Base-by-base conservation (phyloP, 2,888 invertebrate species). In the Frankliniella intonsa region DNA sequence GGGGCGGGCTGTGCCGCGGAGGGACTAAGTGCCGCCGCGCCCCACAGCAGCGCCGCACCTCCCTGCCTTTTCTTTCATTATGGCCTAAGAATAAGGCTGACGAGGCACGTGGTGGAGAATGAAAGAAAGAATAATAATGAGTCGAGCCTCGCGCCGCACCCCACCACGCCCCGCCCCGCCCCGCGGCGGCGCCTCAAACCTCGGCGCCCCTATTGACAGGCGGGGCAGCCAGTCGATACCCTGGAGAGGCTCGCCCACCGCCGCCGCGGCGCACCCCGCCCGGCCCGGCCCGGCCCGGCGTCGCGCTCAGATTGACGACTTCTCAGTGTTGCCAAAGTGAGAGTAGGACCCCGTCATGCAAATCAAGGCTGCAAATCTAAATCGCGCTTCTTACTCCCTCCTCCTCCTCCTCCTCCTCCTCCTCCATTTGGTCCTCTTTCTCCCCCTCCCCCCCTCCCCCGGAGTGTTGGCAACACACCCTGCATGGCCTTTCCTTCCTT, bases 41-140 rank as follows among this genome's bases (percentile, higher is more conserved):
- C 19, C 62, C n/a, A 14, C 62, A 7, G 62, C 62, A 0, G 62
- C 14, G 62, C n/a, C 14, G 62, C 17, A n/a, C 62, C 62, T 62
- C n/a, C n/a, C n/a, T 62, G 62, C 62, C 62, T 25, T 10, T 76
- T 25, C 69, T 25, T 76, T 76, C 69, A 76, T 76, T 76, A 76
- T 76, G 69, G 25, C 69, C 25, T 11, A 76, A 76, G 69, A 76
- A 22, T 62, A 62, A 2, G 69, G 69, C 69, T 76, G 25, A 25
- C 69, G 69, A 76, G 69, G 55, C 55, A 38, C 38, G 38, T 5
- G 38, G 38, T 38, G 38, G 62, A 25, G 25, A 76, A 76, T 76
- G 69, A 76, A 76, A 25, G 62, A 25, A 25, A 69, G 69, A 76
- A 76, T 76, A 76, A 25, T 76, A 76, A 76, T 76, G 69, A 76